phyloP scores from a whole-genome alignment of 1,140 invertebrate species.

The Drosophila ogumai region DNA sequence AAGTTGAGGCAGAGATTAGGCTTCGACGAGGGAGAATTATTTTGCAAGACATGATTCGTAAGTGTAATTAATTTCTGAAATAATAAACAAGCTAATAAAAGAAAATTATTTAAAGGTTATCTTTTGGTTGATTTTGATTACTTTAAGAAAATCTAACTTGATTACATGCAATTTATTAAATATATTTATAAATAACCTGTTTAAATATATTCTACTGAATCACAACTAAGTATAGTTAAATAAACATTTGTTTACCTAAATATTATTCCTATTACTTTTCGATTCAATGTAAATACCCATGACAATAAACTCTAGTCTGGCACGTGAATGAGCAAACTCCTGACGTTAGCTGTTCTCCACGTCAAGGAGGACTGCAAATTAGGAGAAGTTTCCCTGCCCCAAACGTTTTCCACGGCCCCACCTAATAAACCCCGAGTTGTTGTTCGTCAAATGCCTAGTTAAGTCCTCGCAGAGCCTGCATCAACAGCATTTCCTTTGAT shows the following conservation, averaged over 20 bases:
- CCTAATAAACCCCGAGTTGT: constrained; percentile 33
- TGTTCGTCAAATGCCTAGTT: constrained; percentile 38
- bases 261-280: neutral
- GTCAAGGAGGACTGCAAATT: constrained; percentile 2
- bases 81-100: neutral
- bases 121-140: no score
- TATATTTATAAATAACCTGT: neutral
- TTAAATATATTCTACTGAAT: neutral
- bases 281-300: neutral
- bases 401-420: neutral
- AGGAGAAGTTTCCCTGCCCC: neutral
- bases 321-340: neutral
- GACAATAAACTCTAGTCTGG: neutral
- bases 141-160: neutral
- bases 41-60: neutral
- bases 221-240: no score
- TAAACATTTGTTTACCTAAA: no score
- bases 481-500: constrained; percentile 56
- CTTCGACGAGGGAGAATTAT: neutral
- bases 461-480: constrained; percentile 44
- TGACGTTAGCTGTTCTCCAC: neutral
- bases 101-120: no score
- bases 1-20: neutral
- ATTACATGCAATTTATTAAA: no score
- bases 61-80: no score